Base-by-base conservation (phyloP, 2,888 invertebrate genomes). In the Steinernema carpocapsae region DNA sequence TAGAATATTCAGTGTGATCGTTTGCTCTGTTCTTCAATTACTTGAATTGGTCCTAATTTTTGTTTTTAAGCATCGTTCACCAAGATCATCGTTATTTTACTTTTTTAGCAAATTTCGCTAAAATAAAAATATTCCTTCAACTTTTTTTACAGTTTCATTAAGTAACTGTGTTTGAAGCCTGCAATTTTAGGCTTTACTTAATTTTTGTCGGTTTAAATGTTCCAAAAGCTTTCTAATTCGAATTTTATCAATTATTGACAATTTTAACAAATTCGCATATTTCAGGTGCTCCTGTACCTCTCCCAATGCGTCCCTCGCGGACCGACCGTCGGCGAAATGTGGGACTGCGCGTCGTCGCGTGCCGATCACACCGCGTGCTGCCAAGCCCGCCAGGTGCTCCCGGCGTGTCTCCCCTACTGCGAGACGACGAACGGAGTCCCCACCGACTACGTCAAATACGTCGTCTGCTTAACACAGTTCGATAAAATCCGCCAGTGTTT, bases 321-420 rank as follows among this genome's bases (percentile, higher is more conserved):
- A 46, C 86, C 86, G 43, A 86, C 86, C 7, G 86, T 86, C 45
- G 86, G 86, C 45, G 84, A 84, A 75, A 86, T 86, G 86, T 85
- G 86, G 86, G 86, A 86, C 71, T 86, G 86, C 70, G 86, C 86
- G 3, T 86, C 85, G 0, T 80, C 80, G 14, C 75, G 86, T 52
- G 85, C 81, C 29, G 84, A 86, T 72, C 86, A 86, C 76, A 74
- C 76, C 14, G 70, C 64, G 4, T 86, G 86, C 73, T 86, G 86
- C 72, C 29, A 24, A 22, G 73, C 52, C 0, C 70, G 72, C 14
- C 74, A 74, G 26, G 85, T 85, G 10, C 73, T 77, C 22, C 79
- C 80, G 10, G 79, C 79, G n/a, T 86, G 86, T 71, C 81, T 86
- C 78, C 80, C 83, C 46, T 86, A 87, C 74, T 86, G 86, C 71